Base-by-base conservation (phyloP, 2,113 vertebrate genomes). In the Phyllostomus hastatus region DNA sequence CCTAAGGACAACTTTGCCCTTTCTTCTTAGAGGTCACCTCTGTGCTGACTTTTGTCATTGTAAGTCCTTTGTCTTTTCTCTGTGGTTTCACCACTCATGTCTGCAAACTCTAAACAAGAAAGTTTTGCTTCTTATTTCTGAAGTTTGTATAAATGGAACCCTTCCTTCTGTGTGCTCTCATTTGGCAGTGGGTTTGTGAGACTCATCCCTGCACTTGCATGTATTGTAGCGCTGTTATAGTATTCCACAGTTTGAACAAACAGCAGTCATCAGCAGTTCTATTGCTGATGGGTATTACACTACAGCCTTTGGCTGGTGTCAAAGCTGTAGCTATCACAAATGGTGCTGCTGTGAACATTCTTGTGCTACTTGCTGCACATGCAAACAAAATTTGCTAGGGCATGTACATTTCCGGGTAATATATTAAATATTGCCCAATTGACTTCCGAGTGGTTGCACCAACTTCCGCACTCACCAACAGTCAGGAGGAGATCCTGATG, bases 21-120 rank as follows among this genome's bases (percentile, higher is more conserved):
- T 38, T 80, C 52, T 64, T 54, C 52, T 20, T 17, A 8, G 4
- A 70, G 33, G 43, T 17, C 28, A n/a, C 35, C 3, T 8, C 7
- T 10, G 0, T 4, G 4, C 26, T 26, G n/a, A 64, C 38, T n/a
- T 75, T 50, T 9, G 0, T 43, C 1, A 24, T 5, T 4, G 24
- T 9, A 59, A n/a, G 61, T 66, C 26, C 16, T 43, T 78, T 64
- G 28, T 41, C 66, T 66, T 72, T 69, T 48, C 67, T 80, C 46
- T 72, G 16, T 67, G 33, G 7, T 61, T 83, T 91, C 78, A 43
- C 54, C 54, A 35, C 22, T 41, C 14, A 3, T 5, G 2, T 33
- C 33, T 22, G 5, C 16, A n/a, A 38, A 38, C 43, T 31, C 57
- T 22, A 80, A 66, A 43, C 7, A 82, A 41, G 33, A n/a, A 69